Base-by-base conservation (phyloP, 2,888 invertebrate species). In the Hirtodrosophila cameraria region DNA sequence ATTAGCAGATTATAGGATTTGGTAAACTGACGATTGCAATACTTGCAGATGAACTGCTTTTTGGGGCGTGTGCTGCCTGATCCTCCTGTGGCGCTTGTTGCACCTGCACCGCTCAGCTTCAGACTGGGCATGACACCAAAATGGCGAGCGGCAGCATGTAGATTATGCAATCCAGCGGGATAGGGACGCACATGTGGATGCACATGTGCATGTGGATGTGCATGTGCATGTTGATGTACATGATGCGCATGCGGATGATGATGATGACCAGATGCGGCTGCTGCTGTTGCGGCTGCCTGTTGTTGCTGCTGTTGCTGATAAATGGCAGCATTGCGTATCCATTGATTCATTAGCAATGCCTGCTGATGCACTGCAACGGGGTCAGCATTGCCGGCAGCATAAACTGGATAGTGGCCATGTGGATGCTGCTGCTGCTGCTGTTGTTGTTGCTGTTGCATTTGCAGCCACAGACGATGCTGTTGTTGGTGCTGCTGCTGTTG, bases 1-100 rank as follows among this genome's bases (percentile, higher is more conserved):
- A 99, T 99, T 86, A 99, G 93, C 82, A 99, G 93, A 91, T 99
- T 99, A 93, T 99, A 99, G 42, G 97, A 97, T 91, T 99, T 99
- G 72, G 98, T 99, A 92, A 99, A 99, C 89, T 98, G 97, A 28
- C 99, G 94, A 89, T 97, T 96, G 92, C 99, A 99, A 92, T 96
- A 99, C 92, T 97, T 97, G 93, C 99, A 99, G 88, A 99, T 98
- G 92, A 98, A 99, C 92, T 99, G 95, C 80, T 95, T 95, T 90
- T 95, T 95, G 39, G 95, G 95, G 68, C 95, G 92, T 25, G 92
- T 92, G 78, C 94, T 93, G 42, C 92, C 93, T 2, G 91, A 92
- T 8, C 67, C 52, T 2, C 67, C 60, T 5, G 64, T 30, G 3
- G 60, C 57, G 0, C 55, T 77, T 0, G 92, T 92, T 11, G 53